Evolutionary conservation across 2,797 vertebrate genomes (phyloP).

Genomic region (Apogon talboti): DNA sequence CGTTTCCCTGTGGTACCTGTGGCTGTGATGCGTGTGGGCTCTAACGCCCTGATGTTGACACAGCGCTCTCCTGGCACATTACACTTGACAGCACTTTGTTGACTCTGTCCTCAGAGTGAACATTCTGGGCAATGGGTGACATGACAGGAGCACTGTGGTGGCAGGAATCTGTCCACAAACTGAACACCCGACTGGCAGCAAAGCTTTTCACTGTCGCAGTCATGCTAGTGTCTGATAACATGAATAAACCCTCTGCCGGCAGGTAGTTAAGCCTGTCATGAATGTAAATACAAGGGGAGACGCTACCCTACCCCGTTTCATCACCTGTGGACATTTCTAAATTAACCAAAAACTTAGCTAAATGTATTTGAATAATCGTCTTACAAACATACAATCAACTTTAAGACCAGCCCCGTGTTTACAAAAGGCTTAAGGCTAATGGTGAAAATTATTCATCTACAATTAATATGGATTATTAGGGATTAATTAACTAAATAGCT

Average conservation of each 20-base stretch:
- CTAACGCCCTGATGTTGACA: conserved; percentile 49
- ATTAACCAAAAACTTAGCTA: not conserved
- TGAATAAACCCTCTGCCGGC: not conserved
- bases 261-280: not conserved
- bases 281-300: not conserved
- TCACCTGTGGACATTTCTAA: not conserved
- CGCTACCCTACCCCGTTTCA: not conserved
- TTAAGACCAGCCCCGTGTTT: not conserved
- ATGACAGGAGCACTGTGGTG: conserved; percentile 25
- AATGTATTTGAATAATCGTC: not conserved
- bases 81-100: conserved; percentile 42
- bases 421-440: not conserved
- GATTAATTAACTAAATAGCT: no score
- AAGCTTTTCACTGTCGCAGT: conserved; percentile 11
- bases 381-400: not conserved
- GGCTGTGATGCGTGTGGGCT: conserved; percentile 33
- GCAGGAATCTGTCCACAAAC: conserved; percentile 32
- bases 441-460: not conserved
- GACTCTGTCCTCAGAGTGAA: conserved; percentile 42
- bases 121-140: conserved; percentile 32
- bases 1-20: conserved; percentile 32
- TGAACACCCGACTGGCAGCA: conserved; percentile 14
- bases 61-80: conserved; percentile 51
- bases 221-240: not conserved
- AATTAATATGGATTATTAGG: no score